Evolutionary conservation across 2,113 vertebrate genomes (phyloP).

Genomic region (Orientallactaga bullata): DNA sequence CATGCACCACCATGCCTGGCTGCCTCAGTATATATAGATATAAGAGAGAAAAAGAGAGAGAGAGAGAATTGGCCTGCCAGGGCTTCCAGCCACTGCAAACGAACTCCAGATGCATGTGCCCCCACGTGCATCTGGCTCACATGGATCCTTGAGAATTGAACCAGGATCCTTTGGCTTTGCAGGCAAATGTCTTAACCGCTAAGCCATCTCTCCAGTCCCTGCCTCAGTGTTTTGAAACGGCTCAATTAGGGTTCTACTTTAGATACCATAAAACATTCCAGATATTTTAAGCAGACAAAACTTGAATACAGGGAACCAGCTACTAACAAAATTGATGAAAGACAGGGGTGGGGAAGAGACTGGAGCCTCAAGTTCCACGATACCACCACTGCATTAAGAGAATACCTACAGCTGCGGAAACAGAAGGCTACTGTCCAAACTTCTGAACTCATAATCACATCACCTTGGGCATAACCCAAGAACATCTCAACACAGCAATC

Average conservation of each 20-base stretch:
- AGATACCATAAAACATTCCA: neutral
- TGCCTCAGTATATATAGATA: too few relatives aligned
- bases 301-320: neutral
- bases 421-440: neutral
- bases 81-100: too few relatives aligned
- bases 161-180: too few relatives aligned
- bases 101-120: too few relatives aligned
- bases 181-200: too few relatives aligned
- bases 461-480: neutral
- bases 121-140: too few relatives aligned
- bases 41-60: too few relatives aligned
- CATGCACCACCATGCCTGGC: too few relatives aligned
- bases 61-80: too few relatives aligned
- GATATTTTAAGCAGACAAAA: neutral
- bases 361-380: constrained; percentile 22
- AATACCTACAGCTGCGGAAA: neutral
- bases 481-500: neutral
- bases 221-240: constrained; percentile 14
- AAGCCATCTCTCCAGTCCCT: too few relatives aligned
- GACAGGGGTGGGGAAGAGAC: neutral
- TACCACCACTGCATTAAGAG: neutral
- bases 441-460: neutral
- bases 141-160: too few relatives aligned
- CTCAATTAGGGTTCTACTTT: neutral
- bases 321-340: neutral